These are phyloP conservation scores for Globodera rostochiensis DNA, from an alignment of 1,140 invertebrate genomes.

Conservation along the genomic window DNA sequence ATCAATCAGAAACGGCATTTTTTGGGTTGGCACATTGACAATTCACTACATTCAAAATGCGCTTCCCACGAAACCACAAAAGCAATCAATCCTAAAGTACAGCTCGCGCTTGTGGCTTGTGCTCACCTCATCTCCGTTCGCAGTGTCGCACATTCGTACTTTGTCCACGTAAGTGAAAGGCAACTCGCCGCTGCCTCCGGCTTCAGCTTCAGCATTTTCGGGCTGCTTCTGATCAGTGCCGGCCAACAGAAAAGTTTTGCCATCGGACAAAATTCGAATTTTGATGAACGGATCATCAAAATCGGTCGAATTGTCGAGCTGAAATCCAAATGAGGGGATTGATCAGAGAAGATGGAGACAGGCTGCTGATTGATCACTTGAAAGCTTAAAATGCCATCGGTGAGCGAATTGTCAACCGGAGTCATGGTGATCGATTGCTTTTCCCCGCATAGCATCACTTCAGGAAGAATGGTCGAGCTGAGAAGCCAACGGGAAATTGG, in stretches of 20 bases:
- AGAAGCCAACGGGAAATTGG: not conserved
- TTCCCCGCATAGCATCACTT: slow-evolving; percentile 44
- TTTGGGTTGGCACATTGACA: no score
- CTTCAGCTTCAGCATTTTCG: not conserved
- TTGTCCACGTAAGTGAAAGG: slow-evolving; percentile 21
- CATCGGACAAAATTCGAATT: slow-evolving; percentile 18
- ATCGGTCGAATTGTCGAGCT: slow-evolving; percentile 19
- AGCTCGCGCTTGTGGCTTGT: not conserved
- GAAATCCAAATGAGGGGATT: slow-evolving; percentile 26
- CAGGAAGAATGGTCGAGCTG: slow-evolving; percentile 40
- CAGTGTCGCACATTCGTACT: slow-evolving; percentile 46
- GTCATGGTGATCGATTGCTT: slow-evolving; percentile 30
- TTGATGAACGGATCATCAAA: not conserved
- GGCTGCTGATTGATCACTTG: slow-evolving; percentile 23
- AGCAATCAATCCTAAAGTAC: no score
- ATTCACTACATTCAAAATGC: no score
- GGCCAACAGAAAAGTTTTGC: not conserved
- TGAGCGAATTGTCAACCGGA: slow-evolving; percentile 34
- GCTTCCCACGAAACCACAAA: no score
- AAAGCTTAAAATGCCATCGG: slow-evolving; percentile 44
- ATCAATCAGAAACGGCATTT: no score
- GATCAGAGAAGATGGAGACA: not conserved
- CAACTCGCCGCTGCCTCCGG: slow-evolving; percentile 1
- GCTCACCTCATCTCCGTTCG: slow-evolving; percentile 45
- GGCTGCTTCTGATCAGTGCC: not conserved